Conservation (phyloP, 2,113 vertebrate species). For the Zapornia atra region DNA sequence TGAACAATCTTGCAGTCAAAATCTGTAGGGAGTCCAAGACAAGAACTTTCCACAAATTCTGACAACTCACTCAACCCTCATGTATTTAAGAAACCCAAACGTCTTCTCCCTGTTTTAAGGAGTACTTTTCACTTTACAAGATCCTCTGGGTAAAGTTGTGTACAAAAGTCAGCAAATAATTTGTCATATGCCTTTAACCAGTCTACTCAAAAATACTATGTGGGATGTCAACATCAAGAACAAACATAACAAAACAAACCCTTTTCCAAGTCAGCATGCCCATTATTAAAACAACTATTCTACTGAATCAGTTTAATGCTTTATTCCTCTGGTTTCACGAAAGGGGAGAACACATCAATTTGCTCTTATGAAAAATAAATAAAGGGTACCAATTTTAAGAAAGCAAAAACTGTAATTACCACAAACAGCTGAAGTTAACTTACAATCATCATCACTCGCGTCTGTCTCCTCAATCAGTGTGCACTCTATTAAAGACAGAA, state of each 20-base stretch:
- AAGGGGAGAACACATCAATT: neutral
- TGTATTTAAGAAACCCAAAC: neutral
- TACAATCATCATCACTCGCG: slow-evolving; percentile 90
- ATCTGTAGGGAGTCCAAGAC: neutral
- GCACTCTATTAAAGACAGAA: slow-evolving; percentile 94
- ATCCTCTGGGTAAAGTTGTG: neutral
- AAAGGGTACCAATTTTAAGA: neutral
- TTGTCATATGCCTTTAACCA: neutral
- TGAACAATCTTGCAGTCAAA: neutral
- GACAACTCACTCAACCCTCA: neutral
- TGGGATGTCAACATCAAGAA: neutral
- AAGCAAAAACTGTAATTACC: slow-evolving; percentile 10
- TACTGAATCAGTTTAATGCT: neutral
- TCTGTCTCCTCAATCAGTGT: slow-evolving; percentile 95
- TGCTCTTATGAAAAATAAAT: neutral
- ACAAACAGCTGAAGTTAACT: slow-evolving; percentile 72
- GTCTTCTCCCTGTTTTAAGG: neutral
- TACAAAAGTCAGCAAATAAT: neutral
- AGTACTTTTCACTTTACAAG: neutral
- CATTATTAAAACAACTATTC: neutral
- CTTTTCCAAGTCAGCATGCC: neutral
- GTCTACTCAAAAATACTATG: neutral
- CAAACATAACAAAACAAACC: neutral
- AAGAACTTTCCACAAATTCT: neutral
- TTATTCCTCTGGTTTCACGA: neutral